A percentile compares a stretch with the other conserved stretches of the same genome.
phyloP scores from a whole-genome alignment of 2,113 vertebrate genomes.

The Eretmochelys imbricata region DNA sequence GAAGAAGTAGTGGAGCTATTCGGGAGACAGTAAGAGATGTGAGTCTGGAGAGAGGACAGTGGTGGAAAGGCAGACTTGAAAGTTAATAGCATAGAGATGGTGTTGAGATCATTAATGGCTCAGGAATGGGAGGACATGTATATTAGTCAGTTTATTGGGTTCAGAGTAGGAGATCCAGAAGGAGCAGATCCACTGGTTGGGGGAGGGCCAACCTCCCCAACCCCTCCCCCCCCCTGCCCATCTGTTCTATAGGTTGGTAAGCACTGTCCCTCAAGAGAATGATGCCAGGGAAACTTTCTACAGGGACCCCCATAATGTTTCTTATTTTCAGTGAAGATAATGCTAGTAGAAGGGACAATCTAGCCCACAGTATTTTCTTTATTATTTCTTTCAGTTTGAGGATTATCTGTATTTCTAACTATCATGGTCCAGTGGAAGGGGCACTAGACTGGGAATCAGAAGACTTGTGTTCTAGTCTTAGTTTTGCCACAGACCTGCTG shows the following conservation, averaged over 20 bases:
- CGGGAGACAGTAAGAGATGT: neutral
- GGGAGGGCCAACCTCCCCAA: too few relatives aligned
- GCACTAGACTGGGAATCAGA: neutral
- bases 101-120: neutral
- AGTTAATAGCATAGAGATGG: neutral
- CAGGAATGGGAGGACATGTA: too few relatives aligned
- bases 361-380: neutral
- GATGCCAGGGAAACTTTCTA: neutral
- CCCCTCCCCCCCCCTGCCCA: too few relatives aligned
- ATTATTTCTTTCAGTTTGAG: neutral
- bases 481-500: neutral
- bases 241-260: neutral
- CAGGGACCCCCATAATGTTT: neutral
- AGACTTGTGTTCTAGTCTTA: neutral
- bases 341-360: neutral
- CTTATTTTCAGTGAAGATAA: conserved; percentile 21
- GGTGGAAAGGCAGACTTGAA: neutral
- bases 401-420: neutral
- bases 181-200: neutral
- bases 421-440: neutral
- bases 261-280: neutral
- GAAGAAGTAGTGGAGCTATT: neutral
- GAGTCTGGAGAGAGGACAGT: neutral
- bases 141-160: neutral
- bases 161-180: neutral